These are phyloP conservation scores for Petroica traversi DNA, from an alignment of 2,113 vertebrate species.

Conservation along the genomic window DNA sequence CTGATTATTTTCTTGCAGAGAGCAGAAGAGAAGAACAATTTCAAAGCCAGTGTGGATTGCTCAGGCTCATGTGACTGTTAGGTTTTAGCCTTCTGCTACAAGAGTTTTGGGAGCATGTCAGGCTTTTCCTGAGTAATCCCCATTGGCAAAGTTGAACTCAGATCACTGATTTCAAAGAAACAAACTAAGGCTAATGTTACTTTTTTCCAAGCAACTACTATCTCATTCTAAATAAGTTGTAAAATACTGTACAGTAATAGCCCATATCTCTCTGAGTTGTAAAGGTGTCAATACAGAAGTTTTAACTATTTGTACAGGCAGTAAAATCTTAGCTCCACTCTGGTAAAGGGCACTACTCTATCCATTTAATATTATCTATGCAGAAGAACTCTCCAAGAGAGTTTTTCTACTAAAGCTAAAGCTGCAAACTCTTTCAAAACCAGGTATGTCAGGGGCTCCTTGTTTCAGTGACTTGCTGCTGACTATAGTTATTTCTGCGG, in stretches of 20 bases:
- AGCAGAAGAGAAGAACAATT: background rate
- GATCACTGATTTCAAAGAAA: background rate
- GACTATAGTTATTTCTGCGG: accelerated
- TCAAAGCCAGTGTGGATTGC: background rate
- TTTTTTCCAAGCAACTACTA: background rate
- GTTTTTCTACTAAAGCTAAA: background rate
- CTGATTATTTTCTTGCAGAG: background rate
- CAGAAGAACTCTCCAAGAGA: background rate
- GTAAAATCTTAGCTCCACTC: background rate
- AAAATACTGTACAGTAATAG: background rate
- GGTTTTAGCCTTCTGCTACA: background rate
- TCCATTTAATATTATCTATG: background rate
- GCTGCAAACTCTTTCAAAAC: background rate
- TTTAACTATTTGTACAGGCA: background rate
- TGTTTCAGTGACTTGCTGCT: background rate
- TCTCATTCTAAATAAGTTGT: background rate
- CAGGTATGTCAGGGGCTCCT: background rate
- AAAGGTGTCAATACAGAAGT: background rate
- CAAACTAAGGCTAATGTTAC: background rate
- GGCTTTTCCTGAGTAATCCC: background rate
- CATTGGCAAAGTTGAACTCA: background rate
- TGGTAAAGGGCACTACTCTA: background rate
- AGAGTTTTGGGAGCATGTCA: background rate
- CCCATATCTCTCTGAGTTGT: background rate
- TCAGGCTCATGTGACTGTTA: background rate